Evolutionary conservation across 2,113 vertebrate species (phyloP).

Genomic region (Ageneiosus marmoratus): DNA sequence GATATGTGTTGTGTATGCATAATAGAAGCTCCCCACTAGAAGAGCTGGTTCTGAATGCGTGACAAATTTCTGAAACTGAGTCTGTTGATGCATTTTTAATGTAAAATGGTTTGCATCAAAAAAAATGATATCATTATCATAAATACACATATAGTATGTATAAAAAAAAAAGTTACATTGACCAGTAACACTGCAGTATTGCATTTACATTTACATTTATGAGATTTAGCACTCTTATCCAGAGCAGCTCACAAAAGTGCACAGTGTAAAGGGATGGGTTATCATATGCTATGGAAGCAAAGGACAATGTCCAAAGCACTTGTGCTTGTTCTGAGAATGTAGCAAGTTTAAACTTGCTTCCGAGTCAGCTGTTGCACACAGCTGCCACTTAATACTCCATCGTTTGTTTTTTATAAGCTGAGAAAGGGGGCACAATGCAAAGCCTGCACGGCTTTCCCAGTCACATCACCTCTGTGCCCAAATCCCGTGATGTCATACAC

Average conservation of each 20-base stretch:
- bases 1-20: background rate
- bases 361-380: slow-evolving; percentile 6
- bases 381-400: slow-evolving; percentile 19
- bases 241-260: too few species aligned
- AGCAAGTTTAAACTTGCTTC: background rate
- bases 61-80: background rate
- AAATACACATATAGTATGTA: too few species aligned
- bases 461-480: slow-evolving; percentile 37
- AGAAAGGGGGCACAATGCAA: slow-evolving; percentile 18
- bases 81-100: background rate
- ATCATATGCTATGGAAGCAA: background rate
- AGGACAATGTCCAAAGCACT: background rate
- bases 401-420: slow-evolving; percentile 18
- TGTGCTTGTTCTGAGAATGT: slow-evolving; percentile 22
- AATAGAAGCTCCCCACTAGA: background rate
- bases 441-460: slow-evolving; percentile 3
- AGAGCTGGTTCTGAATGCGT: background rate
- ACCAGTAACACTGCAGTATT: background rate
- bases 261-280: background rate
- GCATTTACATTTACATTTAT: too few species aligned
- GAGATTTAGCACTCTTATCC: too few species aligned
- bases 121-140: too few species aligned
- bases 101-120: background rate
- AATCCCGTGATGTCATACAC: slow-evolving; percentile 38
- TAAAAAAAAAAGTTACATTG: background rate